These are phyloP conservation scores for Emys orbicularis DNA, from an alignment of 2,797 vertebrate genomes.

Conservation along the genomic window DNA sequence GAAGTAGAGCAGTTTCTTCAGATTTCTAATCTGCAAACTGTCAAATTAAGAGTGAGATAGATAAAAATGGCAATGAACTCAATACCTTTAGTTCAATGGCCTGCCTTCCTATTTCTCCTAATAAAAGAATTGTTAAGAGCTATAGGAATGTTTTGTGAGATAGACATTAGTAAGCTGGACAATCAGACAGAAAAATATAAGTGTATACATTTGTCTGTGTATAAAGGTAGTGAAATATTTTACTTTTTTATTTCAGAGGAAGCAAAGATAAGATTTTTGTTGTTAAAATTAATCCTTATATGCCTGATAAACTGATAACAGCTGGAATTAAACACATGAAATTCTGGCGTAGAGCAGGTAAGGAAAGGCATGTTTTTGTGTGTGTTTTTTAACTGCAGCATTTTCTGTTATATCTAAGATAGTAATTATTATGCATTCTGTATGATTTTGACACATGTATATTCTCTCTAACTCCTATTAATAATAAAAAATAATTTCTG, in stretches of 20 bases:
- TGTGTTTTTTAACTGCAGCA: not conserved
- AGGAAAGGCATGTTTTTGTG: constrained; percentile 46
- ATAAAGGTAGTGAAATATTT: constrained; percentile 30
- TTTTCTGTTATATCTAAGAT: not conserved
- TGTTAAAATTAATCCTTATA: constrained; percentile 96
- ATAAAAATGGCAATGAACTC: not conserved
- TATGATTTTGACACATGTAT: not conserved
- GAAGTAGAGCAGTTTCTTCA: not conserved
- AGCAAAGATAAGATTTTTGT: constrained; percentile 99
- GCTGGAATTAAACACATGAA: constrained; percentile 98
- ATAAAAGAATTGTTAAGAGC: not conserved
- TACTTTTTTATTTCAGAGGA: constrained; percentile 88
- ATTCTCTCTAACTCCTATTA: not conserved
- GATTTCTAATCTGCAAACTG: not conserved
- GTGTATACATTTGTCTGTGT: not conserved
- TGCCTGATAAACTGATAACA: constrained; percentile 97
- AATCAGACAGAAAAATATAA: not conserved
- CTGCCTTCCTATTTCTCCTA: not conserved
- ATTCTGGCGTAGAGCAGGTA: constrained; percentile 99
- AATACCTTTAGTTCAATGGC: not conserved
- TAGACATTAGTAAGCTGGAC: not conserved
- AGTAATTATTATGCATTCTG: not conserved
- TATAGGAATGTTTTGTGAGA: not conserved
- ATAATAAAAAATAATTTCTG: not conserved
- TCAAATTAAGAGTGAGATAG: not conserved